These are phyloP conservation scores for Passer montanus DNA, from an alignment of 2,113 vertebrate genomes.

Conservation along the genomic window DNA sequence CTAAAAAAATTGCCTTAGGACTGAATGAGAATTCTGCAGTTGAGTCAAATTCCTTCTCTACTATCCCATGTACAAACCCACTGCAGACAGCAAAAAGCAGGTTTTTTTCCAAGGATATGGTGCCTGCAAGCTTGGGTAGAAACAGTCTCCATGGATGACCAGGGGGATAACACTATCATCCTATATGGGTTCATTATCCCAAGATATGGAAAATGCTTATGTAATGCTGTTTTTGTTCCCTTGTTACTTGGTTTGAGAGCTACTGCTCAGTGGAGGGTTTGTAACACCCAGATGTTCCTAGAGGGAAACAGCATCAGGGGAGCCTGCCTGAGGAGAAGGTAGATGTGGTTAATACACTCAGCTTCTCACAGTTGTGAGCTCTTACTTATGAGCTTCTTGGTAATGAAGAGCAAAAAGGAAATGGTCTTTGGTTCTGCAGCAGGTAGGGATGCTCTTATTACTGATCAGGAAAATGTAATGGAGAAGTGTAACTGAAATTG, in stretches of 20 bases:
- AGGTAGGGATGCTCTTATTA: neutral
- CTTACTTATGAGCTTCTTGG: neutral
- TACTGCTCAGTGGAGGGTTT: neutral
- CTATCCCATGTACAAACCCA: neutral
- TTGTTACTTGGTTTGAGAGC: neutral
- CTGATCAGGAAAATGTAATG: neutral
- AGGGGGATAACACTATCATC: neutral
- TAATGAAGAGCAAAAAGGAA: neutral
- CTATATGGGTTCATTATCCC: neutral
- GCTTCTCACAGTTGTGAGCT: neutral
- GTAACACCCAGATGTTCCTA: neutral
- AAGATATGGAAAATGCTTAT: neutral
- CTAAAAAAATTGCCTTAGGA: neutral
- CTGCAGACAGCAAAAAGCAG: neutral
- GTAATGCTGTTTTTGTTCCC: neutral
- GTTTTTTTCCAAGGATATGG: neutral
- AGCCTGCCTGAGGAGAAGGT: fast-evolving
- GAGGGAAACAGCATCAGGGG: neutral
- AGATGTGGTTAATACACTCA: neutral
- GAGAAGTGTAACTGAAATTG: neutral
- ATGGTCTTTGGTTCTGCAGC: neutral
- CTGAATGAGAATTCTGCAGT: neutral
- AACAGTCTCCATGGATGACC: neutral
- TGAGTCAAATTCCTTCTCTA: neutral
- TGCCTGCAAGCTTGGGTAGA: neutral